Evolutionary conservation across 2,888 invertebrate species (phyloP).

Genomic region (Fragum fragum): DNA sequence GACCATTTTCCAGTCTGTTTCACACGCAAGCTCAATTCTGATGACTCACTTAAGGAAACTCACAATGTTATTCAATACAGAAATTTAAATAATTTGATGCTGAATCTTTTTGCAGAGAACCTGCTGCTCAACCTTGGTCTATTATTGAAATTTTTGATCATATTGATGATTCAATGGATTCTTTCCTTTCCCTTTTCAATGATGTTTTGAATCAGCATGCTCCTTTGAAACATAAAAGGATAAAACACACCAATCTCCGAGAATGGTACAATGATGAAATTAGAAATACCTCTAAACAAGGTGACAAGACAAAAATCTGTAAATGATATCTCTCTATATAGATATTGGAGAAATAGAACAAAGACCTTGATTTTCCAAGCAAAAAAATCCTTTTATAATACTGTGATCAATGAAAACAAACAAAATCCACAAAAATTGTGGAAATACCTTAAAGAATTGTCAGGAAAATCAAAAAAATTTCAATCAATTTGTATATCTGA

Average conservation of each 20-base stretch:
- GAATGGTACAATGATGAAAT: conserved; percentile 21
- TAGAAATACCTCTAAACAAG: background rate
- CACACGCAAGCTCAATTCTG: background rate
- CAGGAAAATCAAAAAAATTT: too few relatives aligned
- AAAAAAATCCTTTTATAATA: too few relatives aligned
- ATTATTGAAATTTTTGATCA: conserved; percentile 20
- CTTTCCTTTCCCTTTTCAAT: conserved; percentile 15
- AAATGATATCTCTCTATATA: background rate
- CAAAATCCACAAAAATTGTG: too few relatives aligned
- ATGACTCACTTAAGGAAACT: background rate
- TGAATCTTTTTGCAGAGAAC: background rate
- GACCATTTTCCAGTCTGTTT: conserved; percentile 41
- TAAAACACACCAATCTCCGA: conserved; percentile 14
- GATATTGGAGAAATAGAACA: conserved; percentile 11
- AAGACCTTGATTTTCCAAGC: background rate
- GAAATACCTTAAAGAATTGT: too few relatives aligned
- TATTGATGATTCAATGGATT: conserved; percentile 26
- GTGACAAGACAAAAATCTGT: conserved; percentile 5
- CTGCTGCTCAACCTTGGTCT: conserved; percentile 27
- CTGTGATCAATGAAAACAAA: too few relatives aligned
- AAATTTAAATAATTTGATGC: conserved; percentile 26
- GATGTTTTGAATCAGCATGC: conserved; percentile 22
- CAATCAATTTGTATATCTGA: background rate
- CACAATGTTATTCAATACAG: conserved; percentile 31
- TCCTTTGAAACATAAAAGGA: conserved; percentile 5